Base-by-base conservation (phyloP, 2,888 invertebrate species). In the Apantesis nais region DNA sequence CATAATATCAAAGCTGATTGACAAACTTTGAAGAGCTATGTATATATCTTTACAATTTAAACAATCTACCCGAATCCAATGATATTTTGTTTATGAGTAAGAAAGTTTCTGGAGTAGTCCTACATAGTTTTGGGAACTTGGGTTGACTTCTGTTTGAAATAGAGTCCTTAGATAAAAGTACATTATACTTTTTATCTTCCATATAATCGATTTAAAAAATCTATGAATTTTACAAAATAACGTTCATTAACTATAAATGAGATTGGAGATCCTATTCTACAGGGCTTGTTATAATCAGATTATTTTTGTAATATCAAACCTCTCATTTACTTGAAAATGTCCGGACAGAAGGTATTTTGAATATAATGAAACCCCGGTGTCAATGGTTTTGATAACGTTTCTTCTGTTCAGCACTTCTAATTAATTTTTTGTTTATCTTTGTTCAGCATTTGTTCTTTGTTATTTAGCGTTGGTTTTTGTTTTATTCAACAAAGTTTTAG, bases 281-380 rank as follows among this genome's bases (percentile, higher is more conserved):
- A 44, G 63, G 44, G 31, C 31, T 65, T 61, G 65, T 61, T 69
- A 37, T 65, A 65, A 69, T 65, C 65, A 65, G 60, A 69, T 65
- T 68, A 63, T 52, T 68, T 63, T 55, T 68, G 39, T 63, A 44
- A 63, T 39, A 63, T 62, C 52, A 65, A 69, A 69, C 58, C 44
- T 68, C 31, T 64, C 58, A 41, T 58, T 62, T 37, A 55, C 58
- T 62, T 44, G 25, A 29, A 44, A 63, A 63, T 62, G 39, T 68
- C 68, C 55, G 58, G 41, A 68, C 29, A 63, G 55, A 68, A 41
- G 64, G 44, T 44, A 63, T 62, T 48, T 64, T 69, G 64, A 64
- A 69, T 69, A 44, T 69, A 69, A 64, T 69, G 58, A 69, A 69
- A 44, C 39, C 31, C 29, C 68, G 60, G 34, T 69, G 68, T 64